Base-by-base conservation (phyloP, 2,888 invertebrate species). In the Latheticus oryzae region DNA sequence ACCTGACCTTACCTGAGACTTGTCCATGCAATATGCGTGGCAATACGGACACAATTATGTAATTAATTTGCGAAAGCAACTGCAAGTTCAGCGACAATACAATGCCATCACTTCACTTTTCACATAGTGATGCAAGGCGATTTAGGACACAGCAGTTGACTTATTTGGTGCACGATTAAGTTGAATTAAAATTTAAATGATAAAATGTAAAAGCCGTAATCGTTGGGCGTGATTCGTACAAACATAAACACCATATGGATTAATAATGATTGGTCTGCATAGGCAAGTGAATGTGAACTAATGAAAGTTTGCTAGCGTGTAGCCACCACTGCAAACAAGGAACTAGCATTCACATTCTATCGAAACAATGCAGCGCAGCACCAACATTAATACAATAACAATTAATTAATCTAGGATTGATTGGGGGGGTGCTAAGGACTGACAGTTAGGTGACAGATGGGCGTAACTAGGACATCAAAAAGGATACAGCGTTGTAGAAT, bases 401-500 rank as follows among this genome's bases (percentile, higher is more conserved):
- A 62, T 24, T 38, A 66, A 64, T 61, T 62, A 53, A 42, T 12
- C 5, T 28, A 40, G 53, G 58, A 62, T 57, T 66, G 67, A 69
- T 68, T 33, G 48, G 33, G 48, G 35, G 35, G 24, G n/a, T 17
- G 12, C 8, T 16, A 28, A 15, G 7, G n/a, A 35, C 16, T 51
- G 38, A 24, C 51, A 51, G 66, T 67, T 66, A 62, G 65, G 66
- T 73, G 75, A 74, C 75, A 74, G 74, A 74, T 75, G 75, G 74
- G 75, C 72, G 73, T 74, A 75, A 73, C 72, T 62, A 40, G 30
- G 40, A 12, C 24, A 23, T 23, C 21, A 70, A 80, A 83, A 85
- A 84, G 84, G 84, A 84, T 84, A 85, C 84, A 82, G 75, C 75
- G 81, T 78, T 66, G 80, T 79, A 67, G 81, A 78, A 74, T 81